A percentile compares a stretch with the other conserved stretches of the same genome.
Conservation (phyloP, 2,888 invertebrate species). For the Penaeus monodon region DNA sequence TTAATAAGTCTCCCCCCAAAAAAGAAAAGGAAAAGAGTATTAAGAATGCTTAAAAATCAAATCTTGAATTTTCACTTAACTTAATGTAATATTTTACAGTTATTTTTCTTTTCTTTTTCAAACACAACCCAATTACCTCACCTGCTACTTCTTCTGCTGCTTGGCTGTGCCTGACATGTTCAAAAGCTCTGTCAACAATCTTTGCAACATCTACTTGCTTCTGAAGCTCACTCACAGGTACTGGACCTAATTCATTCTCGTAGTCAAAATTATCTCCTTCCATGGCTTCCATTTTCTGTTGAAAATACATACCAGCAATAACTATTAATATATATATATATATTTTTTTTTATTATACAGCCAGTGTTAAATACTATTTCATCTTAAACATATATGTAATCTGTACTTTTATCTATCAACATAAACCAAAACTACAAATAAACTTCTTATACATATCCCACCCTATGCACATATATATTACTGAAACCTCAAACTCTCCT, state of each 20-base stretch:
- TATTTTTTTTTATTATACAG: too few species aligned
- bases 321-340: background rate
- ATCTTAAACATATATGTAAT: too few species aligned
- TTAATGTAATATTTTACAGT: background rate
- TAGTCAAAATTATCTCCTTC: background rate
- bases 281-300: background rate
- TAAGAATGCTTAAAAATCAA: too few species aligned
- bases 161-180: constrained; percentile 21
- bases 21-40: too few species aligned
- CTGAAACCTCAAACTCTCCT: too few species aligned
- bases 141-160: constrained; percentile 26
- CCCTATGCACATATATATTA: too few species aligned
- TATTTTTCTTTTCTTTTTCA: background rate
- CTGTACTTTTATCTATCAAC: too few species aligned
- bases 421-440: too few species aligned
- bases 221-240: constrained; percentile 21
- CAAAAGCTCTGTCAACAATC: constrained; percentile 5
- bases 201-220: background rate
- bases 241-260: constrained; percentile 30
- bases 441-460: too few species aligned
- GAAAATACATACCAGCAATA: background rate
- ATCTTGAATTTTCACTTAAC: too few species aligned
- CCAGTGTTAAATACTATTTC: too few species aligned
- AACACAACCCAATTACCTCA: background rate
- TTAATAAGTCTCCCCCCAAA: too few species aligned